Percentiles rank a stretch among this genome's conserved stretches.
Conservation (phyloP, 2,113 vertebrate genomes). For the Neofelis nebulosa region DNA sequence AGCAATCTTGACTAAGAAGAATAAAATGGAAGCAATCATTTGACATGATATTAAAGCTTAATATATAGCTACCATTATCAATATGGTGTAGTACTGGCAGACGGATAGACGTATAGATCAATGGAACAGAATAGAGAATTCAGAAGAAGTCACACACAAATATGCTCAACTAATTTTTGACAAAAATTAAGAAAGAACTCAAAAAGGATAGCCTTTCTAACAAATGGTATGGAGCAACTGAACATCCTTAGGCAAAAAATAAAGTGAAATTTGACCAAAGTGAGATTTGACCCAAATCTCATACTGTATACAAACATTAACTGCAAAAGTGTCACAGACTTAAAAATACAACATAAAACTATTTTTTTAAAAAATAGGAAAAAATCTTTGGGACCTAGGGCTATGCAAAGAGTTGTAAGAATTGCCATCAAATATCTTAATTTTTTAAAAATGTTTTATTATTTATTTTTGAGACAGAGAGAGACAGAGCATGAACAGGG, state of each 20-base stretch:
- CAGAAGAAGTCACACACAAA: neutral
- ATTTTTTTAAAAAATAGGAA: neutral
- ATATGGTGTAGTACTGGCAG: neutral
- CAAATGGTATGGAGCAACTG: neutral
- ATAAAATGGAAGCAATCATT: neutral
- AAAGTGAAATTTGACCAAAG: neutral
- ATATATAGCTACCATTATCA: neutral
- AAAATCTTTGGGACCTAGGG: neutral
- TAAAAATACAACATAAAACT: neutral
- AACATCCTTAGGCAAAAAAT: neutral
- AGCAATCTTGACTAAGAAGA: neutral
- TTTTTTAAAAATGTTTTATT: too few species aligned
- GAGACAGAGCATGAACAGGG: too few species aligned
- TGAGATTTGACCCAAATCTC: neutral
- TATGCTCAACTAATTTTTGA: neutral
- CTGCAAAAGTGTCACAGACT: neutral
- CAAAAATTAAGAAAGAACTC: neutral
- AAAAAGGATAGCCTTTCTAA: neutral
- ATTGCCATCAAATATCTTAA: neutral
- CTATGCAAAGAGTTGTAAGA: neutral
- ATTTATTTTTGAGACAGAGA: too few species aligned
- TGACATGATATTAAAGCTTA: neutral
- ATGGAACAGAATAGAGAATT: neutral
- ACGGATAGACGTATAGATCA: neutral
- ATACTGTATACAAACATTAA: neutral